Base-by-base conservation (phyloP, 2,113 vertebrate species). In the Strigops habroptila region DNA sequence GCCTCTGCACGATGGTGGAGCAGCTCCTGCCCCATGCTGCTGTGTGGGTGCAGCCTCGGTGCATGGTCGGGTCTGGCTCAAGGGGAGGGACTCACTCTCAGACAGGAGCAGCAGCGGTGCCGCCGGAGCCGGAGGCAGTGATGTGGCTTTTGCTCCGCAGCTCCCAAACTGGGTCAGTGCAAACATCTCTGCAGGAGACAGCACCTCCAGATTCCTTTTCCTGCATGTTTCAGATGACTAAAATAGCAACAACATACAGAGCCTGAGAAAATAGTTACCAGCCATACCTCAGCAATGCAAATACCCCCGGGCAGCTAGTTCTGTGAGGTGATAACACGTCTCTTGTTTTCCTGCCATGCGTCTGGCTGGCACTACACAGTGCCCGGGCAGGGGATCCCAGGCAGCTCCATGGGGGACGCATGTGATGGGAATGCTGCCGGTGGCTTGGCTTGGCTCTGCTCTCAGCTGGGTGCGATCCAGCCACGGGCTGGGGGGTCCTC, bases 211-310 rank as follows among this genome's bases (percentile, higher is more conserved):
- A 93, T 95, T 86, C 95, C 88, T 93, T 69, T 76, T 93, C 57
- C 88, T 93, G 91, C 91, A 79, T 25, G 44, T 96, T 97, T 88
- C 81, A 76, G 86, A 39, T 1, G 0, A 92, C 86, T 46, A 79
- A 97, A 94, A 96, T 94, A 96, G 92, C 86, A 96, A 93, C 94
- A 86, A 33, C 60, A 48, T 24, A 30, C 37, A 84, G 71, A 96
- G 93, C 93, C 95, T 95, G 94, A 96, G 94, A 95, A 93, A 25
- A 21, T 23, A 3, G 11, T 73, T 86, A 83, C 43, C 69, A 69
- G 8, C 57, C 25, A 18, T 55, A 10, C 5, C 83, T 76, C 70
- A 4, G 28, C 48, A 37, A 82, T 8, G 28, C 23, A 7, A 33
- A 49, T 2, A 25, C 80, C 88, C 69, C 28, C 1, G 28, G 74